Evolutionary conservation across 1,140 invertebrate species (phyloP), one percentile per base, ranked within the genome.

Genomic region (Heliconius hewitsoni): DNA sequence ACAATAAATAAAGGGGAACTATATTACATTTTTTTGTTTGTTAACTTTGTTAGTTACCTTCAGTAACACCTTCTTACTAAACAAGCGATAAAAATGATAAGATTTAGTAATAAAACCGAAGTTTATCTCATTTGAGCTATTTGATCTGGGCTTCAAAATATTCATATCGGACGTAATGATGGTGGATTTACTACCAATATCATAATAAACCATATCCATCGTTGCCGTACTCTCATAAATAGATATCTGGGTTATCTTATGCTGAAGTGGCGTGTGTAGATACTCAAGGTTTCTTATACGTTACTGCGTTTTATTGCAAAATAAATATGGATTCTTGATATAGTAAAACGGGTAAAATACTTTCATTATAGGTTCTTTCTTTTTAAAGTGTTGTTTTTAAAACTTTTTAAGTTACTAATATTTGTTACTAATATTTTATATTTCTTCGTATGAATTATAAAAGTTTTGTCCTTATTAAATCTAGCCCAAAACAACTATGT

Each of bases 201-300:
- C 77, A 78, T 81, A 81, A 77, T 81, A 73, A 77, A 81, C 75
- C 71, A 73, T 77, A 81, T 75, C 80, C 77, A 81, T 78, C 77
- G 74, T 76, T 74, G 74, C 73, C 23, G 34, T 52, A 57, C 73
- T 78, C 77, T 81, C 80, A 73, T 81, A 81, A 83, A 78, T 76
- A 81, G 70, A 76, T 79, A 79, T 79, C 71, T 71, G 77, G 80
- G 80, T 78, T 81, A 78, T 81, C 80, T 77, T 72, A 66, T 77
- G 71, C 76, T 60, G 42, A 77, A 66, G 50, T 73, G 72, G 55
- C 72, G 77, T 78, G 77, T 78, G 72, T 74, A 74, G 27, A 78
- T 78, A 42, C 57, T 74, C 72, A 70, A 74, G 72, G 60, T 74
- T 72, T 72, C 37, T 39, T 72, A 42, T 72, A 72, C 34, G 19